Evolutionary conservation across 2,113 vertebrate genomes (phyloP).

Genomic region (Salvator merianae): DNA sequence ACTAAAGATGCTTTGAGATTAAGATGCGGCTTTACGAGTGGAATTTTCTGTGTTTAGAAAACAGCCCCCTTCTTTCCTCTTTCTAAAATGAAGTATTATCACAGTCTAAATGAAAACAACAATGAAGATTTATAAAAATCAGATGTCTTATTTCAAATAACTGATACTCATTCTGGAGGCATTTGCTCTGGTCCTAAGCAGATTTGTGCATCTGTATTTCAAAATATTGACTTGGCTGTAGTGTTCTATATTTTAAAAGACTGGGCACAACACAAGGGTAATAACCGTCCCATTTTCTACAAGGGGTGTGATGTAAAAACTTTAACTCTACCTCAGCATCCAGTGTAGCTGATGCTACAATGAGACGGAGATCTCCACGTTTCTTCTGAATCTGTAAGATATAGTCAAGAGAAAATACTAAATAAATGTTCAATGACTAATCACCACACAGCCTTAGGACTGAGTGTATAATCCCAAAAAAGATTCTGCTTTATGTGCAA

Average conservation of each 20-base stretch:
- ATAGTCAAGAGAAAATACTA: not conserved
- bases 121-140: not conserved
- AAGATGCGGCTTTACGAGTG: too few relatives aligned
- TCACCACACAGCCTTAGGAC: not conserved
- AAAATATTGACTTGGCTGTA: not conserved
- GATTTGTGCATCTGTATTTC: not conserved
- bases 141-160: not conserved
- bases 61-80: not conserved
- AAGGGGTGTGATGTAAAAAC: not conserved
- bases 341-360: conserved; percentile 96
- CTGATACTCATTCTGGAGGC: not conserved
- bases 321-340: conserved; percentile 89
- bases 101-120: too few relatives aligned
- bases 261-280: not conserved
- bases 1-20: too few relatives aligned
- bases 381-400: conserved; percentile 92
- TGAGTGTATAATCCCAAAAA: not conserved
- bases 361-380: conserved; percentile 90
- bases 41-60: not conserved
- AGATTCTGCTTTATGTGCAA: not conserved
- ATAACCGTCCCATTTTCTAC: not conserved
- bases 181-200: not conserved
- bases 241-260: not conserved
- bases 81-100: not conserved
- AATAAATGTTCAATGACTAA: not conserved